A percentile compares a stretch with the other conserved stretches of the same genome.
Conservation (phyloP, 2,888 invertebrate genomes). For the Melanotus villosus region DNA sequence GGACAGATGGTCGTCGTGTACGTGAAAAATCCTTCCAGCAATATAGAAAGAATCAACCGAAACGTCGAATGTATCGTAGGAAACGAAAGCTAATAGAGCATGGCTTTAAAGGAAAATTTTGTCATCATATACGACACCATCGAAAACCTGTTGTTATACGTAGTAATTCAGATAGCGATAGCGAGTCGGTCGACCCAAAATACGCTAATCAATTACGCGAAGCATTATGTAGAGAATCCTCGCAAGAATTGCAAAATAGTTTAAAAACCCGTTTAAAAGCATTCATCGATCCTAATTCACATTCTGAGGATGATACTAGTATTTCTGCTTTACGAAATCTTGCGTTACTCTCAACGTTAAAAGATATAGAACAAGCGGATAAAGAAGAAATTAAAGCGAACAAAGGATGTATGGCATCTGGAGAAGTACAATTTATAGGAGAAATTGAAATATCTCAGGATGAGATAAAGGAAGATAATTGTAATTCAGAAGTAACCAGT, state of each 20-base stretch:
- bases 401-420: background rate
- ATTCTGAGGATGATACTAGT: conserved; percentile 40
- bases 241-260: conserved; percentile 59
- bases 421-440: conserved; percentile 4
- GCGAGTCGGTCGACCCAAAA: conserved; percentile 50
- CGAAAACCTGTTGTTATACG: conserved; percentile 30
- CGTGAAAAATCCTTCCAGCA: background rate
- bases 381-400: background rate
- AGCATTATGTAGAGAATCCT: conserved; percentile 68
- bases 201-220: conserved; percentile 69
- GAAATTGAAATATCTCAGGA: conserved; percentile 20
- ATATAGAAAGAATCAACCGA: background rate
- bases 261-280: conserved; percentile 61
- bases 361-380: background rate
- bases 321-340: conserved; percentile 29
- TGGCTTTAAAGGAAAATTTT: background rate
- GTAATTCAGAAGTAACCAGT: conserved; percentile 51
- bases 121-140: conserved; percentile 9
- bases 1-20: background rate
- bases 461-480: conserved; percentile 20
- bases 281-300: conserved; percentile 53
- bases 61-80: background rate
- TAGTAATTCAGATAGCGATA: conserved; percentile 57
- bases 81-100: background rate
- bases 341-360: background rate